Evolutionary conservation across 1,140 invertebrate genomes (phyloP), one percentile per base, ranked within the genome.

Genomic region (Telenomus remus): DNA sequence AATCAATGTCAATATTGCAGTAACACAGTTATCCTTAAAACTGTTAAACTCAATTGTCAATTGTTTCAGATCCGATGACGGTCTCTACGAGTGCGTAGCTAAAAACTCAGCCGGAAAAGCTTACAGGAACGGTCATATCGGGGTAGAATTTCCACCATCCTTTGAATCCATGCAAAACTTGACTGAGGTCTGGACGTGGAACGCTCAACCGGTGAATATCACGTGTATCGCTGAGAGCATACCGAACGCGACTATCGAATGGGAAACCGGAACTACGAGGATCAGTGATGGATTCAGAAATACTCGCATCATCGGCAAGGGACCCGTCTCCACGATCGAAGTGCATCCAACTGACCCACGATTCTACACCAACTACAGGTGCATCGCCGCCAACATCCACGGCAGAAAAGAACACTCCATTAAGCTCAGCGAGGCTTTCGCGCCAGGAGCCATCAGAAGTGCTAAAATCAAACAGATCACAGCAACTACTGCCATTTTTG

Each of bases 241-340:
- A 81, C 96, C 96, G 0, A 97, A 97, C 84, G 96, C 96, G 0
- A 97, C 96, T 0, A 95, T 97, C 69, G 91, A 91, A 66, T 97
- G 96, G 96, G 91, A 89, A 80, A 91, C 89, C 53, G 84, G 76
- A 11, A 56, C 91, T 14, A 2, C 49, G 10, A 82, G 89, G 5
- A 85, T 88, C 19, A 88, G 91, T 50, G 83, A 90, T 6, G 87
- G 86, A 8, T 91, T 91, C 6, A 81, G 79, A 0, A 88, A 88
- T 59, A 89, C 95, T 0, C 86, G 88, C 33, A 90, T 93, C 39
- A 85, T 89, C 33, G 93, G 91, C 0, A 90, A 90, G 6, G 93
- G 94, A 4, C 92, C 94, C 0, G 84, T 88, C 34, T 95, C 94
- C 46, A 90, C 89, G 63, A 85, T 96, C 0, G 90, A 90, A 37